A percentile compares a stretch with the other conserved stretches of the same genome.
phyloP scores from a whole-genome alignment of 2,113 vertebrate species.

The Athene cunicularia region DNA sequence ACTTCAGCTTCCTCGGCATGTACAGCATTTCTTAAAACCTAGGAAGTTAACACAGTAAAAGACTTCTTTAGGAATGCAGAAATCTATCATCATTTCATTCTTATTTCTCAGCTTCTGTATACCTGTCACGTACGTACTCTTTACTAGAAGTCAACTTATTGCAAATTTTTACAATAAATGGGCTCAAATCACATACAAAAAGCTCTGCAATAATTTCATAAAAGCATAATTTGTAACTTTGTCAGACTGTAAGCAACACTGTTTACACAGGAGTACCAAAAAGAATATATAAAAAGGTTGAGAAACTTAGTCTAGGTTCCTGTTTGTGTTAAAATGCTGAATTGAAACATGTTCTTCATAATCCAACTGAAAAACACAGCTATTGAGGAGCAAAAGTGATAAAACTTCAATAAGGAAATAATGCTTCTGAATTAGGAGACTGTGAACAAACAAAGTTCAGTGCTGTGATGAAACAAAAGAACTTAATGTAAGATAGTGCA shows the following conservation, averaged over 20 bases:
- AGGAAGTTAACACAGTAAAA: neutral
- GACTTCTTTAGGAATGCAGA: neutral
- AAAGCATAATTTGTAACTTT: neutral
- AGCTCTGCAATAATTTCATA: neutral
- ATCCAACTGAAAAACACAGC: neutral
- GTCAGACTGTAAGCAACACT: neutral
- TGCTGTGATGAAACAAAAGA: neutral
- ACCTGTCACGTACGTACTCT: neutral
- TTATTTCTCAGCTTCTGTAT: neutral
- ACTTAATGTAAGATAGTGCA: neutral
- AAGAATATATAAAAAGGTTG: neutral
- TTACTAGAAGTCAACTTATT: neutral
- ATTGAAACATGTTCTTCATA: neutral
- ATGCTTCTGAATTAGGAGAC: neutral
- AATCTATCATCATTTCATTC: neutral
- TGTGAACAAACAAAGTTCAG: neutral
- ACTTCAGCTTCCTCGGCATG: constrained; percentile 73
- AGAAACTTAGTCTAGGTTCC: neutral
- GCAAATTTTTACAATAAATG: neutral
- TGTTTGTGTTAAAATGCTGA: neutral
- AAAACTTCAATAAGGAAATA: neutral
- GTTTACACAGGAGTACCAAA: neutral
- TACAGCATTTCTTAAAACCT: constrained; percentile 86
- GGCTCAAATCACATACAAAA: neutral
- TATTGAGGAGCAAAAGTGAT: neutral